Evolutionary conservation across 2,888 invertebrate species (phyloP), one percentile per base, ranked within the genome.

Genomic region (Agrochola circellaris): DNA sequence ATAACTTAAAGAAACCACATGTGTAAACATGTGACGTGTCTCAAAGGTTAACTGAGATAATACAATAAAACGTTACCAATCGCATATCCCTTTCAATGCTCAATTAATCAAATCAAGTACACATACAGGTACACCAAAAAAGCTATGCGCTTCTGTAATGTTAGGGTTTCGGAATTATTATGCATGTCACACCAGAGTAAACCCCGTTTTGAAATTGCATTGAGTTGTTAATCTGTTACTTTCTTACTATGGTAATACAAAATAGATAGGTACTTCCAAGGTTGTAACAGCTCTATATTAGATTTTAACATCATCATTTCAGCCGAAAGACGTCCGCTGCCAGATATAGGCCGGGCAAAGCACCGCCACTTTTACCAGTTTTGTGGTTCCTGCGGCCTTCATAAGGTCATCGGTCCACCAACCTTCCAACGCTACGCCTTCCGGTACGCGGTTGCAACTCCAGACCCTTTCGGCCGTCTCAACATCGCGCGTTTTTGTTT

Each of bases 1-100:
- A 2, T 23, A 45, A 20, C 20, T 0, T 26, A 8, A 0, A 30
- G 30, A 15, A 65, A 23, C 56, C 56, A 75, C 42, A 15, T 75
- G 67, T 64, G 17, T 26, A 58, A 56, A 45, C 48, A 62, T 6
- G 76, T 69, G 82, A n/a, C 51, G 13, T 26, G 17, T 38, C 15
- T 17, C 23, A 56, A 60, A 56, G 61, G 61, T 79, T 48, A 56
- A 64, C 38, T 51, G 1, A 51, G 30, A 51, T 34, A 54, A 13
- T 48, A 51, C 8, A 62, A n/a, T 34, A 26, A 13, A 26, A 70
- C 51, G 51, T 42, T 17, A 23, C 51, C 8, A 9, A 45, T 2
- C 30, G 5, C n/a, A 42, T 6, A 48, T 72, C 1, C 6, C 0
- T 20, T 68, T 45, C 15, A n/a, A 9, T 20, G 20, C 23, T 23